Evolutionary conservation across 2,113 vertebrate species (phyloP).

Genomic region (Nothocercus nigrocapillus): DNA sequence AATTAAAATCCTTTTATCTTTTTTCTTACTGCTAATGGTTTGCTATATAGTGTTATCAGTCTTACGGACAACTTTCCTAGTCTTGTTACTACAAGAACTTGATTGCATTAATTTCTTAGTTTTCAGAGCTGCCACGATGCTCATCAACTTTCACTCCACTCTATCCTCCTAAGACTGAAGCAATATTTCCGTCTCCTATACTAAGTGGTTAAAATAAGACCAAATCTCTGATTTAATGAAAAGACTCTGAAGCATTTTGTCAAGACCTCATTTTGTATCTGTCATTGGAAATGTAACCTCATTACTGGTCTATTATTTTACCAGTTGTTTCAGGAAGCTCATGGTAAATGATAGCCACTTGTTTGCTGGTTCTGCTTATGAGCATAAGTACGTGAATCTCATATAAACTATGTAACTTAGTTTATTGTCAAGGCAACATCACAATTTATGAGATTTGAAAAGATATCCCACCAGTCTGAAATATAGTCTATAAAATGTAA

Average conservation of each 20-base stretch:
- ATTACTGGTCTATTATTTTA: not conserved
- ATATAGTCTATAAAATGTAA: not conserved
- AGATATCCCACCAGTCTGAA: not conserved
- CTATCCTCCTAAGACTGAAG: not conserved
- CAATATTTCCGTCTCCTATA: not conserved
- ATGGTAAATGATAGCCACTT: not conserved
- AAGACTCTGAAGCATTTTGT: not conserved
- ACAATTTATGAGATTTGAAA: not conserved
- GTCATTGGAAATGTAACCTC: not conserved
- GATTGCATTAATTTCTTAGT: not conserved
- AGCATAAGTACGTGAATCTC: not conserved
- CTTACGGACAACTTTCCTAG: not conserved
- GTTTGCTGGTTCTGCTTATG: not conserved
- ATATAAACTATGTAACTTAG: not conserved
- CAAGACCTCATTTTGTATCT: not conserved
- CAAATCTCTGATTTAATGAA: not conserved
- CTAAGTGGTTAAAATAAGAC: not conserved
- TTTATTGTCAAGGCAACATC: not conserved
- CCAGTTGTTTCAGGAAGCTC: conserved; percentile 37
- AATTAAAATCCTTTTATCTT: not conserved
- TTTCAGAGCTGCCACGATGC: not conserved
- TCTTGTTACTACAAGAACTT: not conserved
- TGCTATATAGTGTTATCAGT: not conserved
- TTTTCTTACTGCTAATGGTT: not conserved
- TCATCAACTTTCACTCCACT: not conserved